Conservation (phyloP, 1,140 invertebrate genomes). For the Notospermus geniculatus region DNA sequence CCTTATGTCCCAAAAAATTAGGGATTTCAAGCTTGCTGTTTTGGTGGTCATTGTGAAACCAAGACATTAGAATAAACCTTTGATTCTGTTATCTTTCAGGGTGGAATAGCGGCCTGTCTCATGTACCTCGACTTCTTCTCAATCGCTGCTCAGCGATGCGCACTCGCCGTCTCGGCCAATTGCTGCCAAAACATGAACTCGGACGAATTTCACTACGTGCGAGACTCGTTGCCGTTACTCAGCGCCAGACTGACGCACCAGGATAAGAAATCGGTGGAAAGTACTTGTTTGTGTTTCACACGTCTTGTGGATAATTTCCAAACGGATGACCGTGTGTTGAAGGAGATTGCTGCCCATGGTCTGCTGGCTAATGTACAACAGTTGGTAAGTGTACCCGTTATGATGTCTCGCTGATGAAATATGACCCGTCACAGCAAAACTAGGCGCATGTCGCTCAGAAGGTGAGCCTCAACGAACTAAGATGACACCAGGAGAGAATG, state of each 20-base stretch:
- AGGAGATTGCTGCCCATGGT: conserved; percentile 92
- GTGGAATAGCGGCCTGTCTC: conserved; percentile 90
- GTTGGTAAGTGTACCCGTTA: conserved; percentile 41
- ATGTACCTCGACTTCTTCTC: conserved; percentile 98
- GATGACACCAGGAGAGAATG: too few species aligned
- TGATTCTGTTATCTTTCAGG: too few species aligned
- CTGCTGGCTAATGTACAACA: conserved; percentile 76
- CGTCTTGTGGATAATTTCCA: conserved; percentile 96
- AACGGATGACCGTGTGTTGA: conserved; percentile 81
- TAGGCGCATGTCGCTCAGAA: too few species aligned
- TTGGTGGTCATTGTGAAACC: too few species aligned
- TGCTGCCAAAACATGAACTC: conserved; percentile 91
- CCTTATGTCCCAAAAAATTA: too few species aligned
- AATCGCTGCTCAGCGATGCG: conserved; percentile 86
- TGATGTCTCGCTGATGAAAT: too few species aligned
- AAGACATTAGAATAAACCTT: too few species aligned
- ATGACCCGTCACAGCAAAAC: too few species aligned
- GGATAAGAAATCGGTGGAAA: conserved; percentile 97
- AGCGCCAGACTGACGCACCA: conserved; percentile 84
- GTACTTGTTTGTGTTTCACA: conserved; percentile 92
- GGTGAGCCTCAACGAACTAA: too few species aligned
- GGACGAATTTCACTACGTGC: conserved; percentile 91
- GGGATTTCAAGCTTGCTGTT: too few species aligned
- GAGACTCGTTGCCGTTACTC: conserved; percentile 81
- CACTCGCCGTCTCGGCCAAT: conserved; percentile 92